phyloP scores from a whole-genome alignment of 2,797 vertebrate species.

The Carapus acus region DNA sequence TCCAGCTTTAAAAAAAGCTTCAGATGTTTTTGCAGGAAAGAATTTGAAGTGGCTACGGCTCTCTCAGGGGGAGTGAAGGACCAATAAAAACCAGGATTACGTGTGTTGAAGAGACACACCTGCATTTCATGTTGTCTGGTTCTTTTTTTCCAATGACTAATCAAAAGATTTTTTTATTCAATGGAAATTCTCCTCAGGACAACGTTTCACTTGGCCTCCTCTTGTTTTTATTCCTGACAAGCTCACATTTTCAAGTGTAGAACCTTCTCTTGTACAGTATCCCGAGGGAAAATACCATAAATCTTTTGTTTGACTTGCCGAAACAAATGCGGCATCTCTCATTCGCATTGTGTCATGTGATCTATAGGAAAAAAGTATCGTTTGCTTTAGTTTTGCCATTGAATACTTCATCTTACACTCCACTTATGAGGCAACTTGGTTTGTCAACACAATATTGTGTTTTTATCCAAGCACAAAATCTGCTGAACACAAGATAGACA shows the following conservation, averaged over 20 bases:
- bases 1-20: conserved; percentile 57
- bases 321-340: conserved; percentile 40
- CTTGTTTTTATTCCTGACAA: conserved; percentile 50
- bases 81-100: conserved; percentile 66
- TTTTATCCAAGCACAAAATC: too few relatives aligned
- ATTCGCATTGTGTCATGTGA: too few relatives aligned
- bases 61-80: conserved; percentile 56
- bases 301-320: conserved; percentile 43
- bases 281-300: conserved; percentile 41
- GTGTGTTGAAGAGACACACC: conserved; percentile 67
- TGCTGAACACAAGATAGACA: too few relatives aligned
- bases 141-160: conserved; percentile 39
- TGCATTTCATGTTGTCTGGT: conserved; percentile 55
- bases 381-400: too few relatives aligned
- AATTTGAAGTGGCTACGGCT: conserved; percentile 66
- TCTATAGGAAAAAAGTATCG: too few relatives aligned
- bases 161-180: conserved; percentile 27
- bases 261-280: conserved; percentile 31
- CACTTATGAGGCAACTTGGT: too few relatives aligned
- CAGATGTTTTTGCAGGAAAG: conserved; percentile 63
- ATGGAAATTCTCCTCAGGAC: conserved; percentile 46
- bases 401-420: too few relatives aligned
- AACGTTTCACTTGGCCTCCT: conserved; percentile 35
- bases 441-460: too few relatives aligned
- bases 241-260: conserved; percentile 30